Conservation (phyloP, 2,888 invertebrate genomes). For the Amphipyra berbera region DNA sequence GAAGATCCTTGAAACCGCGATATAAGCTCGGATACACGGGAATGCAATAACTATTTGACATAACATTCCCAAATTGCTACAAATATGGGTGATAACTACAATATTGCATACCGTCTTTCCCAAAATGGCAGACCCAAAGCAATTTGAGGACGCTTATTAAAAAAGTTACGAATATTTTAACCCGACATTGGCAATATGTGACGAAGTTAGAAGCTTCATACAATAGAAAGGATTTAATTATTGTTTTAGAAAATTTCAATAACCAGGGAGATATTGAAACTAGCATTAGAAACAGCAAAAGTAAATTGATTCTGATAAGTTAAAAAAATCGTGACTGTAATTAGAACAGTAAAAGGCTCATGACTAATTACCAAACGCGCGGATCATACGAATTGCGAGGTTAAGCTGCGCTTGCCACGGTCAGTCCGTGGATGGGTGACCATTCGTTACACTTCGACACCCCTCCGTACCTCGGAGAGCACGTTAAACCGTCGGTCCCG, state of each 20-base stretch:
- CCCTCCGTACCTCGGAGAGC: too few relatives aligned
- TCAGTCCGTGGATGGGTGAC: too few relatives aligned
- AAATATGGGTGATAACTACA: conserved; percentile 42
- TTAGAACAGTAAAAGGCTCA: too few relatives aligned
- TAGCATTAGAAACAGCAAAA: too few relatives aligned
- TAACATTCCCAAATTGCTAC: conserved; percentile 32
- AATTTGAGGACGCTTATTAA: conserved; percentile 41
- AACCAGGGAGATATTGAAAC: too few relatives aligned
- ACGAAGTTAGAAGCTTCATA: conserved; percentile 1
- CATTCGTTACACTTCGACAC: too few relatives aligned
- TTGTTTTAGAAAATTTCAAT: background rate
- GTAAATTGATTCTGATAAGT: too few relatives aligned
- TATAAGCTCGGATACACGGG: conserved; percentile 35
- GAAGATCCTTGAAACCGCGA: conserved; percentile 29
- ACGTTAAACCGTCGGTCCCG: too few relatives aligned
- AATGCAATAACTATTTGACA: conserved; percentile 51
- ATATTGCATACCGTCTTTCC: conserved; percentile 40
- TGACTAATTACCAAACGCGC: too few relatives aligned
- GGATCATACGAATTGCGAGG: too few relatives aligned
- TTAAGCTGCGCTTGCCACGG: too few relatives aligned
- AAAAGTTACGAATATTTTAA: conserved; percentile 30
- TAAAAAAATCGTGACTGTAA: too few relatives aligned
- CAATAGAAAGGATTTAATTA: background rate
- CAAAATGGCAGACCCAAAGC: conserved; percentile 35
- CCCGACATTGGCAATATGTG: background rate